phyloP scores from a whole-genome alignment of 1,140 invertebrate genomes.

The Ips nitidus region DNA sequence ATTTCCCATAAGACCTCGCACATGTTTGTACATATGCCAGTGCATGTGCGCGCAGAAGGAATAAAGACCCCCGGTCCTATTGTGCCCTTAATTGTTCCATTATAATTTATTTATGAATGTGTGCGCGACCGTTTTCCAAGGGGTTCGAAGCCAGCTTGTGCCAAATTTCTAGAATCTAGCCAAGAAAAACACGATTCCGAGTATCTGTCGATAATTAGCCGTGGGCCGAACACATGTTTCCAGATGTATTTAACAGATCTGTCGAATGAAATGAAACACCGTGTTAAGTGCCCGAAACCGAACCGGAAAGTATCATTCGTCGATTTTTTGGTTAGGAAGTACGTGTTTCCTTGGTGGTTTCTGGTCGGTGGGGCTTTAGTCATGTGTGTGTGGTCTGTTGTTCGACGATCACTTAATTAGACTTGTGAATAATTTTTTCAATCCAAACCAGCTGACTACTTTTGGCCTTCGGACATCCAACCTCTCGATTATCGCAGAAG shows the following conservation, averaged over 20 bases:
- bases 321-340: too few species aligned
- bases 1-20: slow-evolving; percentile 54
- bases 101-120: slow-evolving; percentile 50
- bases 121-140: not conserved
- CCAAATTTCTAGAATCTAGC: not conserved
- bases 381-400: too few species aligned
- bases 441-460: too few species aligned
- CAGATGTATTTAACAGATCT: not conserved
- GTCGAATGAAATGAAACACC: slow-evolving; percentile 16
- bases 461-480: too few species aligned
- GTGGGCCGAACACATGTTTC: slow-evolving; percentile 8
- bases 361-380: too few species aligned
- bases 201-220: slow-evolving; percentile 6
- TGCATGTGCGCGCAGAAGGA: slow-evolving; percentile 42
- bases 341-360: too few species aligned
- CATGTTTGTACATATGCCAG: slow-evolving; percentile 48
- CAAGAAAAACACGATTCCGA: not conserved
- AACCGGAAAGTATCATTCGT: slow-evolving; percentile 6
- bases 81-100: slow-evolving; percentile 48
- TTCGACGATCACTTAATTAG: too few species aligned
- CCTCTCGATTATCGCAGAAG: too few species aligned
- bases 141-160: slow-evolving; percentile 1
- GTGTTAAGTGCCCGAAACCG: slow-evolving; percentile 9
- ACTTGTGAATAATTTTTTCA: too few species aligned
- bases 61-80: slow-evolving; percentile 39